Evolutionary conservation across 2,888 invertebrate genomes (phyloP).

Genomic region (Nebria brevicollis): DNA sequence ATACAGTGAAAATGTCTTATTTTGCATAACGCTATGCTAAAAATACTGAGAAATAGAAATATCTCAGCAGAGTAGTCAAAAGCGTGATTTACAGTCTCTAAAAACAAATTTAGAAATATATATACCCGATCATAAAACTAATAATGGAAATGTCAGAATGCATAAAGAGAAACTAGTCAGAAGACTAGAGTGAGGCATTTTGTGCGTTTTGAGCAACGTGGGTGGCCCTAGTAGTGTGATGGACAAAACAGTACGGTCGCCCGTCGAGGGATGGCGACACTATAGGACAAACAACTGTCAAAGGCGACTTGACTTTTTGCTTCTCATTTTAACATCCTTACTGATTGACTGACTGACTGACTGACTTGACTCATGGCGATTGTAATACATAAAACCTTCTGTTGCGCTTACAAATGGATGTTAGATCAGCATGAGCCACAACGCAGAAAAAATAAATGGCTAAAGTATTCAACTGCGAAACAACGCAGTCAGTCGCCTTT

Average conservation of each 20-base stretch:
- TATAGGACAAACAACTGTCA: conserved; percentile 19
- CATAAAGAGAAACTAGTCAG: conserved; percentile 2
- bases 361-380: conserved; percentile 12
- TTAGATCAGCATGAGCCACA: conserved; percentile 15
- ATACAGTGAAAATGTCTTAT: not conserved
- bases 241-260: conserved; percentile 21
- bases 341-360: conserved; percentile 21
- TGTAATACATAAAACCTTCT: conserved; percentile 5
- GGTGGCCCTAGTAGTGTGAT: conserved; percentile 15
- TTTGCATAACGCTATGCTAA: not conserved
- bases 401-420: conserved; percentile 11
- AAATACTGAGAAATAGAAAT: not conserved
- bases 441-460: not conserved
- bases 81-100: not conserved
- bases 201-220: conserved; percentile 12
- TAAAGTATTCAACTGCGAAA: not conserved
- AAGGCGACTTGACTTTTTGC: conserved; percentile 11
- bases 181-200: not conserved
- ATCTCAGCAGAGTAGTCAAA: conserved; percentile 11
- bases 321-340: conserved; percentile 10
- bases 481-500: not conserved
- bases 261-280: conserved; percentile 25
- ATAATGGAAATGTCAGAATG: conserved; percentile 6
- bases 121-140: not conserved
- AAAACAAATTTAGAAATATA: conserved; percentile 2